Evolutionary conservation across 2,797 vertebrate genomes (phyloP), one percentile per base, ranked within the genome.

Genomic region (Anguilla marmorata): DNA sequence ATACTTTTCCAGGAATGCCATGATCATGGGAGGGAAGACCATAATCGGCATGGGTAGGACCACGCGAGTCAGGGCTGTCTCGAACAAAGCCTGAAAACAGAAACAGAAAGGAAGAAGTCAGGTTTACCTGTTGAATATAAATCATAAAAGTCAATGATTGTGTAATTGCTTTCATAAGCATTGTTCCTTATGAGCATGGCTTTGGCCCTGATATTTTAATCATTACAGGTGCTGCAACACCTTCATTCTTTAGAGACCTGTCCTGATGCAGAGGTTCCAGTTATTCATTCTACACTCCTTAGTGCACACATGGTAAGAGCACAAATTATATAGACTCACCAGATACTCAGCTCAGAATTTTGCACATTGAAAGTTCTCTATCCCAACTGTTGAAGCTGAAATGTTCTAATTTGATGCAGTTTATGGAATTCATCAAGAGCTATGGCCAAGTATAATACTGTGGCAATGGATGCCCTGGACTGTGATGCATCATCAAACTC

Each of bases 21-120:
- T 82, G 21, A 82, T 82, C 90, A 99, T 96, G 41, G 98, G 98
- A 90, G 98, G 98, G 90, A 99, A 97, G 92, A 99, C 97, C 92
- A 99, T 97, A 93, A 99, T 99, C 12, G 98, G 98, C 97, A 99
- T 97, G 0, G 98, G 98, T 52, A 99, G 97, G 90, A 98, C 97
- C 93, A 99, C 98, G 87, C 98, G 95, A 0, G 98, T 99, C 93
- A 99, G 96, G 69, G 98, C 98, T 0, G 98, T 99, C 95, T 99
- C 98, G 89, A 96, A 95, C 93, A 99, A 97, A 56, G 98, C 98
- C 98, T 99, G 95, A 50, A 89, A 88, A 86, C 6, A 91, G 86
- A 79, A 84, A 0, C 74, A 91, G 3, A 48, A n/a, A 83, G 24
- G 8, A 24, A 16, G 2, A 83, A 83, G 80, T 83, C 5, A 83